Base-by-base conservation (phyloP, 1,140 invertebrate species). In the Amyelois transitella region DNA sequence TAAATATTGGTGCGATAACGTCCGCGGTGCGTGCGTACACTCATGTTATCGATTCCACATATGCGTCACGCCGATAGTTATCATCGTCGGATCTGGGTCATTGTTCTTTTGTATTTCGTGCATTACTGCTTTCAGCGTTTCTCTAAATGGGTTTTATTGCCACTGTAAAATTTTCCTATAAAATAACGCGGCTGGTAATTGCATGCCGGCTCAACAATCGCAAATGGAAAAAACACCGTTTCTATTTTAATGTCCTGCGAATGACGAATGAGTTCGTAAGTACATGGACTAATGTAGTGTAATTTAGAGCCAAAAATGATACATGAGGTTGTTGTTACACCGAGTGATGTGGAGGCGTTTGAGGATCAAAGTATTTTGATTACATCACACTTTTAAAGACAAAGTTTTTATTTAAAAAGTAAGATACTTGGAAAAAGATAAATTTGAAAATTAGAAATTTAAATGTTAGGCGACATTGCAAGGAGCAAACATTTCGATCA, bases 11-110 rank as follows among this genome's bases (percentile, higher is more conserved):
- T 65, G 63, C 68, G 75, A 75, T 81, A 79, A 75, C 65, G 75
- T 69, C 60, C 62, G 64, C 65, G 66, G 65, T 79, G 72, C 73
- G 75, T 75, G 69, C 71, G 68, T 76, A 66, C 62, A 82, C 68
- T 69, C 64, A 68, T 81, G 81, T 84, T 87, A 87, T 86, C 84
- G 82, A 85, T 82, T 82, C 72, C 73, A 81, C 75, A 76, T 76
- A 85, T 85, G 82, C 76, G 81, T 87, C 81, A 84, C 77, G 70
- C 74, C 79, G 77, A 85, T 87, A 72, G 73, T 87, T 87, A 87
- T 87, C 84, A 81, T 75, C 70, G 64, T 59, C 72, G 69, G 75
- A 87, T 86, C 81, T 87, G 76, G 81, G 84, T 87, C 84, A 86
- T 87, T 87, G 81, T 86, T 87, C 81, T 81, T 81, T 86, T 76